These are phyloP conservation scores for Phalloptychus januarius DNA, from an alignment of 2,797 vertebrate genomes.

Conservation along the genomic window DNA sequence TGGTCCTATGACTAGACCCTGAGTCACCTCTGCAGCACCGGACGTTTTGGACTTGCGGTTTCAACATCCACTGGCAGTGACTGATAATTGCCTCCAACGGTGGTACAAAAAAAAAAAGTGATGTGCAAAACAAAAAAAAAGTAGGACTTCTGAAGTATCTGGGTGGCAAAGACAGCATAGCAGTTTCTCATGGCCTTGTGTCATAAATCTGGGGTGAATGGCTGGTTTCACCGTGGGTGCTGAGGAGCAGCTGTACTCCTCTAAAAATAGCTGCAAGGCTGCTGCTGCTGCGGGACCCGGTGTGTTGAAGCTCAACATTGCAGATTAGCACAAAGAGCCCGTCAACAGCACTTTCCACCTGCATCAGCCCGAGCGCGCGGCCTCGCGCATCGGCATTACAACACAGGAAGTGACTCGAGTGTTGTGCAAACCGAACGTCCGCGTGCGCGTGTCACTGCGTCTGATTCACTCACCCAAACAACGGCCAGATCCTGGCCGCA, in stretches of 20 bases:
- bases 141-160: constrained; percentile 37
- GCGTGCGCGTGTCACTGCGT: constrained; percentile 37
- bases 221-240: constrained; percentile 70
- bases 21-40: constrained; percentile 64
- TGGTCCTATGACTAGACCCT: constrained; percentile 58
- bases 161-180: constrained; percentile 65
- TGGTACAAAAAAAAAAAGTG: constrained; percentile 44
- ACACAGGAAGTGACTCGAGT: constrained; percentile 55
- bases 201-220: constrained; percentile 75
- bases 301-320: constrained; percentile 59
- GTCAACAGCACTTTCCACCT: constrained; percentile 72
- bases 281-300: constrained; percentile 54
- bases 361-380: constrained; percentile 46
- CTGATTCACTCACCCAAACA: constrained; percentile 73
- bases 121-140: constrained; percentile 31
- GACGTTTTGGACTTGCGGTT: constrained; percentile 54
- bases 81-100: constrained; percentile 46
- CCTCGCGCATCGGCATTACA: constrained; percentile 71
- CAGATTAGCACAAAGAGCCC: constrained; percentile 65
- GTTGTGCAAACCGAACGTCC: constrained; percentile 65
- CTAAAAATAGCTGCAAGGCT: constrained; percentile 76
- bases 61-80: constrained; percentile 30
- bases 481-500: constrained; percentile 58
- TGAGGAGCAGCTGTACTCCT: constrained; percentile 75
- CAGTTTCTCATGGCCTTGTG: constrained; percentile 67